phyloP scores from a whole-genome alignment of 2,888 invertebrate species.

The Cordilura impudica region DNA sequence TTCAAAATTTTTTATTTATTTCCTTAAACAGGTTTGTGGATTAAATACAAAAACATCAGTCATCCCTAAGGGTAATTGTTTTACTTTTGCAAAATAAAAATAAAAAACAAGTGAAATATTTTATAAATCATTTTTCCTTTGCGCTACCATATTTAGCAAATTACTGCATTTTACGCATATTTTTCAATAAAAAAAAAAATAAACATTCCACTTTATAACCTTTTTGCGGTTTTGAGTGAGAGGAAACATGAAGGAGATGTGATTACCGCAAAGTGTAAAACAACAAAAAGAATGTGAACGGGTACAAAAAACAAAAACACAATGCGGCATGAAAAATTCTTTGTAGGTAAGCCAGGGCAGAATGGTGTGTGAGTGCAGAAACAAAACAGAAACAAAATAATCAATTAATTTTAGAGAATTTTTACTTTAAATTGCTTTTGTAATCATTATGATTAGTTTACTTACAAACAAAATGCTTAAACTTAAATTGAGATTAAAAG shows the following conservation, averaged over 20 bases:
- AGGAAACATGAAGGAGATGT: conserved; percentile 51
- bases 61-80: conserved; percentile 41
- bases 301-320: no score
- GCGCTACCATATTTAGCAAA: conserved; percentile 69
- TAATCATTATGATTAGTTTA: no score
- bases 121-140: conserved; percentile 55
- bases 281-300: conserved; percentile 50
- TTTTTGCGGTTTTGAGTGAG: conserved; percentile 48
- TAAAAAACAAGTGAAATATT: not conserved
- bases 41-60: conserved; percentile 24
- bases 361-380: not conserved
- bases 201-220: conserved; percentile 49
- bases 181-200: conserved; percentile 12
- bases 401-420: not conserved
- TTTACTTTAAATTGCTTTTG: no score
- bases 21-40: conserved; percentile 27
- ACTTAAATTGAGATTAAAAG: no score
- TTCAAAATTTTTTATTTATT: conserved; percentile 26
- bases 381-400: not conserved
- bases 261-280: conserved; percentile 59
- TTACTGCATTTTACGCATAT: conserved; percentile 71
- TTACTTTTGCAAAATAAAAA: conserved; percentile 50
- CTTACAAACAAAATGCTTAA: no score
- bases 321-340: no score
- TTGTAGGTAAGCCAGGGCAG: no score